Base-by-base conservation (phyloP, 2,888 invertebrate genomes). In the Lasiommata megera region DNA sequence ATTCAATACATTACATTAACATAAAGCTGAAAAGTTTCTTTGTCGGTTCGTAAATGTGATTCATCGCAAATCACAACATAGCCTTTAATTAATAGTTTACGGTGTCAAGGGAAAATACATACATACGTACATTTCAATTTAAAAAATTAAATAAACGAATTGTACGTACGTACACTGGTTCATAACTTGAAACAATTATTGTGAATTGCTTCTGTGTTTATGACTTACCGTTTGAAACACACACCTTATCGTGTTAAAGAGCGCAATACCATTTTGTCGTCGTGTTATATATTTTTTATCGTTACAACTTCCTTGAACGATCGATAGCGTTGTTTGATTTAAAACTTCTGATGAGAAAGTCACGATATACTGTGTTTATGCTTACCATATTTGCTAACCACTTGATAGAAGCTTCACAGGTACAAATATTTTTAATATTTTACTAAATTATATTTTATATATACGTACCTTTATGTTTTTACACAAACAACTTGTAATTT, bases 251-350 rank as follows among this genome's bases (percentile, higher is more conserved):
- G 51, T 51, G 29, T 51, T 51, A n/a, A n/a, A 14, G 6, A 29
- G 11, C 37, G 36, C 51, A 12, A 51, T 50, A 50, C n/a, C 9
- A 14, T 38, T 51, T 51, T 28, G 9, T 40, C 16, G 29, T 40
- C 37, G 28, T 38, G 34, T 50, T 38, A 28, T 28, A 34, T 51
- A 16, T 38, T 51, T 38, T 51, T 51, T 38, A 37, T 38, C 37
- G 38, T 14, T 11, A 46, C 31, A 38, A 51, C 50, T 51, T 50
- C 38, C 50, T 50, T 50, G 37, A 37, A 18, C 38, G 28, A 14
- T 28, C 23, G 14, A 28, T 36, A 38, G 28, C 37, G 12, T 37
- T 23, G 9, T 38, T 51, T 51, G 38, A 28, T 51, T 38, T 51
- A 1, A 38, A 38, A 23, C 11, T 31, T 46, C 46, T 46, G 6